phyloP scores from a whole-genome alignment of 1,140 invertebrate genomes.

The Heliconius himera region DNA sequence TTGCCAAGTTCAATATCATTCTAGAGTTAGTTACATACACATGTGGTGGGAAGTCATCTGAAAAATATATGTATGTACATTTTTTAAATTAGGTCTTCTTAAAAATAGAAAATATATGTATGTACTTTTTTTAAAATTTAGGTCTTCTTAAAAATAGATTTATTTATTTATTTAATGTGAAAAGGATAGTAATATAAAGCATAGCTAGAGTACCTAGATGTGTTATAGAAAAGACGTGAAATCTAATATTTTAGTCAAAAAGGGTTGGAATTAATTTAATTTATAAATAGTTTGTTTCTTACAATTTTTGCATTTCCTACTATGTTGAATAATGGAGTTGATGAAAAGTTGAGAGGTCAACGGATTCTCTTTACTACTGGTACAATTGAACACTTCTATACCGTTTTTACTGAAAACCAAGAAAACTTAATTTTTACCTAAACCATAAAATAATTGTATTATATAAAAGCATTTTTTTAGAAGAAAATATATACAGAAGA shows the following conservation, averaged over 20 bases:
- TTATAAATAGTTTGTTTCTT: constrained; percentile 7
- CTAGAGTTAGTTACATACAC: not conserved
- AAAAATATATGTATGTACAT: not conserved
- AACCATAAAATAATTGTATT: not conserved
- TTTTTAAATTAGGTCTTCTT: not conserved
- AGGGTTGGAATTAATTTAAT: no score
- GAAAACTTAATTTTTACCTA: not conserved
- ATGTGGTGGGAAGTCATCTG: constrained; percentile 8
- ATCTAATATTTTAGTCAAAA: no score
- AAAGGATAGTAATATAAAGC: no score
- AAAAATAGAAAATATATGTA: not conserved
- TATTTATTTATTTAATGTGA: no score
- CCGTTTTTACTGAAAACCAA: constrained; percentile 40
- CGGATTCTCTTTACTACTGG: constrained; percentile 43
- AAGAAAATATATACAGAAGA: not conserved
- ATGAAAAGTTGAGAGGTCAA: constrained; percentile 20
- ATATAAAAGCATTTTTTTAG: not conserved
- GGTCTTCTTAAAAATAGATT: not conserved
- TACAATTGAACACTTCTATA: constrained; percentile 44
- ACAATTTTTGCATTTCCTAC: constrained; percentile 28
- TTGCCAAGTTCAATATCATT: not conserved
- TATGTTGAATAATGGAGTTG: constrained; percentile 24
- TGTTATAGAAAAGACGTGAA: no score
- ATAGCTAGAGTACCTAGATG: no score
- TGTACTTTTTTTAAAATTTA: not conserved